Evolutionary conservation across 2,888 invertebrate genomes (phyloP).

Genomic region (Chaitophorus viminalis): DNA sequence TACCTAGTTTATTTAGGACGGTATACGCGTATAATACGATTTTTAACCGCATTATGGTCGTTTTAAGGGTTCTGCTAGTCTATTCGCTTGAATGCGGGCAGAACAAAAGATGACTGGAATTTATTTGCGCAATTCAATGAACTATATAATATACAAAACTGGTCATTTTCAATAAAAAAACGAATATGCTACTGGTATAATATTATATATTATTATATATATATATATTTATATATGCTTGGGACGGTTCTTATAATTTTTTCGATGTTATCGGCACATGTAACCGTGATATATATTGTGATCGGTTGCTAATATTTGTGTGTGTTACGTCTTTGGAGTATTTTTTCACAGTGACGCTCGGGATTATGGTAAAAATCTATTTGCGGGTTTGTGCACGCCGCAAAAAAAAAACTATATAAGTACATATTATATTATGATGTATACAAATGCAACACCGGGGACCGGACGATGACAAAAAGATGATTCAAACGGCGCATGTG

Average conservation of each 20-base stretch:
- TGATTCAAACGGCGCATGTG: background rate
- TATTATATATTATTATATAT: no score
- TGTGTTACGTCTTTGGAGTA: background rate
- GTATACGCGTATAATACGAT: background rate
- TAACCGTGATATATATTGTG: background rate
- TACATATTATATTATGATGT: no score
- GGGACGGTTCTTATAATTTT: slow-evolving; percentile 10
- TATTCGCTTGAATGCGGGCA: slow-evolving; percentile 8
- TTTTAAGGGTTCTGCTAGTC: slow-evolving; percentile 60
- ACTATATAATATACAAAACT: no score
- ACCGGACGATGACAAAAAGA: background rate
- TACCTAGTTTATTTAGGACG: no score
- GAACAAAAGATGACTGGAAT: background rate
- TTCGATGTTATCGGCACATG: background rate
- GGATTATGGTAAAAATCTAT: slow-evolving; percentile 11
- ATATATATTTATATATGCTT: no score
- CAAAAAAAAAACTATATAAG: background rate
- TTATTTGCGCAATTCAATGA: slow-evolving; percentile 51
- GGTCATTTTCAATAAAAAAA: background rate
- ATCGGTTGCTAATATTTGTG: slow-evolving; percentile 22
- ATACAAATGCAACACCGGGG: no score
- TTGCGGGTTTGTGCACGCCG: background rate
- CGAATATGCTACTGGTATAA: slow-evolving; percentile 35
- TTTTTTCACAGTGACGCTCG: background rate
- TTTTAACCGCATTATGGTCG: slow-evolving; percentile 60